Conservation (phyloP, 2,888 invertebrate species). For the Sphecodes monilicornis region DNA sequence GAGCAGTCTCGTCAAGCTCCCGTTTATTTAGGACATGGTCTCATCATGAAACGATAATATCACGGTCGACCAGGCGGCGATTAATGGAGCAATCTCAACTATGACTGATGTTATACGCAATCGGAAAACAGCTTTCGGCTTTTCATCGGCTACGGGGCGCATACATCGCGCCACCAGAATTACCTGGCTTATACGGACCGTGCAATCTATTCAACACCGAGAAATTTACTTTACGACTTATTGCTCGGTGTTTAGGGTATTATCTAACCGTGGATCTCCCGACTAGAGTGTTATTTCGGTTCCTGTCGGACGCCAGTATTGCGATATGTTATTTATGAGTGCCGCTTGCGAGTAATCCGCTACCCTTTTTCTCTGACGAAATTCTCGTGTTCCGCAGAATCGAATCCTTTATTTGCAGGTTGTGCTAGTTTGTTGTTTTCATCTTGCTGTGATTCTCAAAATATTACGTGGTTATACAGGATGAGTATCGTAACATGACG, state of each 20-base stretch:
- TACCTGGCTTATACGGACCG: constrained; percentile 45
- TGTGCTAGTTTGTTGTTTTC: not conserved
- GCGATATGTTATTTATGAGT: not conserved
- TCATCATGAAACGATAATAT: constrained; percentile 66
- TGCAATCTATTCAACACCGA: constrained; percentile 51
- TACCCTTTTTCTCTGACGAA: not conserved
- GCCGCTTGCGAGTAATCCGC: not conserved
- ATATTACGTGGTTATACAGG: not conserved
- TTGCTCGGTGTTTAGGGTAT: constrained; percentile 39
- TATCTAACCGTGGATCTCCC: not conserved
- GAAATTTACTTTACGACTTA: constrained; percentile 64
- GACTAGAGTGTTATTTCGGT: not conserved
- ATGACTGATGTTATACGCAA: constrained; percentile 63
- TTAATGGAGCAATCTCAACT: constrained; percentile 68
- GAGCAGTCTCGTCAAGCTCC: not conserved
- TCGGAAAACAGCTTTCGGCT: constrained; percentile 60
- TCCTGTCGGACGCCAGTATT: not conserved
- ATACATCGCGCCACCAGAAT: constrained; percentile 31
- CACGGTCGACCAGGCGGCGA: constrained; percentile 54
- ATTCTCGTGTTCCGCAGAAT: not conserved
- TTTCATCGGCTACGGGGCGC: constrained; percentile 59
- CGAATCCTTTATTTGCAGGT: not conserved
- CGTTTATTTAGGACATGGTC: constrained; percentile 66
- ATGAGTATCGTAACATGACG: too few relatives aligned
- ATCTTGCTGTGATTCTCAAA: not conserved